Evolutionary conservation across 23 tunicate genomes (phyloP), one percentile per base, ranked within the genome.

Genomic region (Trididemnum clinides): DNA sequence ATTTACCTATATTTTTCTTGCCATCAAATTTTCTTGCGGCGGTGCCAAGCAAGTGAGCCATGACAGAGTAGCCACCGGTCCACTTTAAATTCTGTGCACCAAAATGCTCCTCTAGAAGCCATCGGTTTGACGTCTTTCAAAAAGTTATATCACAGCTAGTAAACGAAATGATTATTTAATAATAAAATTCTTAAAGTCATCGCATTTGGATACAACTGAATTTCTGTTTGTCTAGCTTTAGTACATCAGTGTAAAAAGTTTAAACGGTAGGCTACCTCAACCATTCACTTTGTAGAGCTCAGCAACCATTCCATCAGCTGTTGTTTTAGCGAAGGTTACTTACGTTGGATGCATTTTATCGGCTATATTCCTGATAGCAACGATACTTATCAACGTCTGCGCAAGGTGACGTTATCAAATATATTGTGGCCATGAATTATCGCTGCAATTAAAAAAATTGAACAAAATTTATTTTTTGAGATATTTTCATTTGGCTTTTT

Each of bases 311-410:
- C 75, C 75, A 29, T 66, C 75, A 4, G 7, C 22, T 31, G 75
- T 66, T 32, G 75, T 66, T 31, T 66, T 66, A 32, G 4, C 75
- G 2, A 29, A 23, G 7, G 77, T 84, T 32, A 89, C 88, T 54
- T 30, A 65, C 28, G 51, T 89, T 23, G 94, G 94, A 62, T 77
- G 73, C 28, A 20, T 64, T 1, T 20, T 89, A 1, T 89, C 88
- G 0, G 69, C 64, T 28, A 20, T 78, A 18, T 88, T 88, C 1
- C 57, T 89, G 1, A 15, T 89, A 15, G 50, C 65, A 5, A 89
- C 94, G 0, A 28, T 78, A 25, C 27, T 84, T 26, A 39, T 89
- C 37, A 80, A 89, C 82, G 36, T 39, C 10, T 28, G 77, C 1
- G 64, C 34, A 26, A 72, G 64, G 94, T 89, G 77, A 64, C 84